Base-by-base conservation (phyloP, 2,888 invertebrate species). In the Polietes domitor region DNA sequence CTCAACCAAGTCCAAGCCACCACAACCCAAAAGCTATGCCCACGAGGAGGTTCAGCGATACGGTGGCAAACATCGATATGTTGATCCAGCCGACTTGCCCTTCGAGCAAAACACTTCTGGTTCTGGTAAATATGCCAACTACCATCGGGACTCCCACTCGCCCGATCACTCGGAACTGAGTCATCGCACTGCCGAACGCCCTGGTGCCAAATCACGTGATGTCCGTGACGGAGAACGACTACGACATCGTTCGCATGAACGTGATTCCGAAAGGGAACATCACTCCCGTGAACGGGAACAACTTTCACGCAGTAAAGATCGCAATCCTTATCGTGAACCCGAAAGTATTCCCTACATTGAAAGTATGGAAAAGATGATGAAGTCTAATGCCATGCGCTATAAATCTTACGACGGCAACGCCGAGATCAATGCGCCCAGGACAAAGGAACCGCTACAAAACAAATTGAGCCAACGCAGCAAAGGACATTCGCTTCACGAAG, bases 301-400 rank as follows among this genome's bases (percentile, higher is more conserved):
- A 17, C 87, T 83, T 65, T 89, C 91, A 0, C 88, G 89, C 24
- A 89, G 89, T 82, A 87, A 88, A 61, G 91, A 92, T 65, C 90
- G 92, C 9, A 92, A 92, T 89, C 92, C 92, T 2, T 92, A 92
- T 76, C 89, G 91, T 19, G 92, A 92, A 84, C 91, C 92, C 0
- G 91, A 92, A 85, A 92, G 91, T 83, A 88, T 92, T 81, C 92
- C 92, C 21, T 92, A 92, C 78, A 91, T 92, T 26, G 91, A 92
- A 80, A 92, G 92, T 87, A 92, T 92, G 88, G 92, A 92, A 83
- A 92, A 91, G 80, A 91, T 92, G 92, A 91, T 92, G 89, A 92
- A 92, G 81, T 92, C 92, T 5, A 90, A 92, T 17, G 91, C 92
- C 65, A 91, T 92, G 89, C 90, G 92, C 41, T 92, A 92, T 76